Percentiles rank a stretch among this genome's conserved stretches.
phyloP scores from a whole-genome alignment of 30 jellyfish, hydroid and myxozoan genomes.

The Aurelia sp. region DNA sequence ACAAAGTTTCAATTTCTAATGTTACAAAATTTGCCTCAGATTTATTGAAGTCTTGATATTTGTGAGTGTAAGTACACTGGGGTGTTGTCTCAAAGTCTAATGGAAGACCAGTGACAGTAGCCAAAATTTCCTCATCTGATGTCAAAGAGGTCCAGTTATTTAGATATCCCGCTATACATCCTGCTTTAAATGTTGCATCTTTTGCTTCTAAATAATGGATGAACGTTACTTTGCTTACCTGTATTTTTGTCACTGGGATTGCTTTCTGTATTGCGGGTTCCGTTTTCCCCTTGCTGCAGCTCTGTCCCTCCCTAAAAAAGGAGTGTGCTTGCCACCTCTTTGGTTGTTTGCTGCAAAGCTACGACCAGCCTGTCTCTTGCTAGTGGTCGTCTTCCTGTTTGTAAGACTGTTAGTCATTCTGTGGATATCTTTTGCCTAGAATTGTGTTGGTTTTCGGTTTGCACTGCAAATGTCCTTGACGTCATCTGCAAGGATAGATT shows the following conservation, averaged over 20 bases:
- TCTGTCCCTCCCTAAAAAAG: conserved; percentile 43
- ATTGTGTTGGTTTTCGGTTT: conserved; percentile 8
- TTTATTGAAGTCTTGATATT: too few relatives aligned
- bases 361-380: conserved; percentile 13
- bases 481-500: too few relatives aligned
- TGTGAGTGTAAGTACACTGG: neutral
- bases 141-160: conserved; percentile 21
- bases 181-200: conserved; percentile 47
- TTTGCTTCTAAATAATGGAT: neutral
- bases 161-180: conserved; percentile 5
- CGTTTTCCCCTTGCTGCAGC: neutral
- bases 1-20: conserved; percentile 12
- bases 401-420: conserved; percentile 8
- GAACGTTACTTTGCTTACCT: neutral
- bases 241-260: neutral
- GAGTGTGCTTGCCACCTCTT: neutral
- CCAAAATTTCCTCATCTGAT: conserved; percentile 13
- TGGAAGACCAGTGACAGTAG: conserved; percentile 17
- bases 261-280: neutral
- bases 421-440: conserved; percentile 10
- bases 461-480: too few relatives aligned
- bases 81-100: conserved; percentile 18
- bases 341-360: too few relatives aligned
- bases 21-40: too few relatives aligned
- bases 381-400: neutral